These are phyloP conservation scores for Epicauta chinensis DNA, from an alignment of 1,140 invertebrate genomes.

Conservation along the genomic window DNA sequence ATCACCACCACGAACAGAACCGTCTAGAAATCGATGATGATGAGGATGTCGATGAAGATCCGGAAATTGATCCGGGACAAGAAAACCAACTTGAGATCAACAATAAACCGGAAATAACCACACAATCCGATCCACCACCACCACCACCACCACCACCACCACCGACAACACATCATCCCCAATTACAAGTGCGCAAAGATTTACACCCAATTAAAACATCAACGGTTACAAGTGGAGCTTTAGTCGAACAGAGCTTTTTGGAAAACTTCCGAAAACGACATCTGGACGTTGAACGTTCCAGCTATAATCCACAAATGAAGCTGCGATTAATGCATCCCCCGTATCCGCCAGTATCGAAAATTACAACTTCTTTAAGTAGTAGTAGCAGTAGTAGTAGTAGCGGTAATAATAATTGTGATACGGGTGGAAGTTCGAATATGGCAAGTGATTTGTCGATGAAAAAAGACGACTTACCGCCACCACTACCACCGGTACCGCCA, in stretches of 20 bases:
- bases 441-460: slow-evolving; percentile 41
- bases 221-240: slow-evolving; percentile 42
- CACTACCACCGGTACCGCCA: slow-evolving; percentile 37
- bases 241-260: slow-evolving; percentile 27
- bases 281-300: slow-evolving; percentile 32
- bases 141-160: slow-evolving; percentile 26
- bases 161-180: slow-evolving; percentile 46
- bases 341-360: slow-evolving; percentile 1
- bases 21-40: slow-evolving; percentile 24
- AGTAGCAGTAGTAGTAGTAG: slow-evolving; percentile 31
- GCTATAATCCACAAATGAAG: slow-evolving; percentile 24
- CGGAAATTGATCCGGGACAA: slow-evolving; percentile 49
- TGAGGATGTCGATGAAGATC: slow-evolving; percentile 46
- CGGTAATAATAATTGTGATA: slow-evolving; percentile 8
- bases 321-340: slow-evolving; percentile 26
- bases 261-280: slow-evolving; percentile 35
- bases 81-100: slow-evolving; percentile 48
- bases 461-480: slow-evolving; percentile 28
- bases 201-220: slow-evolving; percentile 51
- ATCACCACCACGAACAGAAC: slow-evolving; percentile 17
- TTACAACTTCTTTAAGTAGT: slow-evolving; percentile 15
- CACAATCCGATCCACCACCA: too few relatives aligned
- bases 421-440: slow-evolving; percentile 24
- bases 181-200: slow-evolving; percentile 65
- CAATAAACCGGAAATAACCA: slow-evolving; percentile 36